Conservation (phyloP, 1,140 invertebrate genomes). For the Spodoptera frugiperda region DNA sequence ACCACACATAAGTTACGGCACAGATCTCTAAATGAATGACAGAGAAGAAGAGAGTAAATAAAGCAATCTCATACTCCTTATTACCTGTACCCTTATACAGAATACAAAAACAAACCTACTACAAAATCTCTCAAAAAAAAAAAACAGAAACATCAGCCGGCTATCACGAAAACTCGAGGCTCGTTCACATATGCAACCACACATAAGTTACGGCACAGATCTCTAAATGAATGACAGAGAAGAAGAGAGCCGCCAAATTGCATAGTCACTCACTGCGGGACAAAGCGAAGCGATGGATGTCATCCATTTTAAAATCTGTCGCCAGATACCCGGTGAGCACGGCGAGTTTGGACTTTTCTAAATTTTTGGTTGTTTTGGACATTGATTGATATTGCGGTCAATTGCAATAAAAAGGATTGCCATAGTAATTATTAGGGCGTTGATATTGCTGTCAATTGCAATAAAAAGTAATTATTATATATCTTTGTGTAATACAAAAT, state of each 20-base stretch:
- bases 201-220: constrained; percentile 34
- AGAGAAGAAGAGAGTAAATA: constrained; percentile 55
- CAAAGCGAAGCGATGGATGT: constrained; percentile 74
- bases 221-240: constrained; percentile 56
- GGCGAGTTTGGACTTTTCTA: constrained; percentile 10
- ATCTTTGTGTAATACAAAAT: no score
- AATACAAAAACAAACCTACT: no score
- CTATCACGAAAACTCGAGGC: constrained; percentile 4
- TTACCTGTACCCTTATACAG: no score
- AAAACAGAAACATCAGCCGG: no score
- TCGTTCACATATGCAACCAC: constrained; percentile 13
- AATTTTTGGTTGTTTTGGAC: not conserved
- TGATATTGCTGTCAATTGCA: no score
- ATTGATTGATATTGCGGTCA: not conserved
- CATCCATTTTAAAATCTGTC: constrained; percentile 79
- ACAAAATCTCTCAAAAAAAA: no score
- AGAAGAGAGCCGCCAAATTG: constrained; percentile 65
- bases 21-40: constrained; percentile 57
- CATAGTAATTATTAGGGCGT: no score
- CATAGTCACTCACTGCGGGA: constrained; percentile 67
- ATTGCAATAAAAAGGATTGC: no score
- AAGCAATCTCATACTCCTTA: no score
- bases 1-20: constrained; percentile 9
- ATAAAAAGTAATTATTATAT: no score
- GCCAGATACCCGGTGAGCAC: not conserved